Conservation (phyloP, 2,797 vertebrate species). For the Syndactyla subalaris region DNA sequence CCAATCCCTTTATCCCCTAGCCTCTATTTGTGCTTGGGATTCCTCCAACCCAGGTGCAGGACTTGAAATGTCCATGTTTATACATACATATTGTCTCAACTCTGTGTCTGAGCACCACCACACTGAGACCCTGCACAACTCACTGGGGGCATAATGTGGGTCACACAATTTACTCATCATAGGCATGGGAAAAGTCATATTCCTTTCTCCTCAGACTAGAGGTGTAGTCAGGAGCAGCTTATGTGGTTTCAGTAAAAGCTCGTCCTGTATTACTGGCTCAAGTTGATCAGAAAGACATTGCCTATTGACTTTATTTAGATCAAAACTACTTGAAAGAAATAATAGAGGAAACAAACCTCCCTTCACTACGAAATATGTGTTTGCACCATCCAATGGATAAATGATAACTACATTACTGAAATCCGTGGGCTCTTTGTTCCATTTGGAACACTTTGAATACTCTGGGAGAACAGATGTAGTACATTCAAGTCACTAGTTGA, state of each 20-base stretch:
- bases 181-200: not conserved
- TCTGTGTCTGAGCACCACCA: not conserved
- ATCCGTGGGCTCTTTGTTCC: not conserved
- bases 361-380: not conserved
- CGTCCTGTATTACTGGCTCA: not conserved
- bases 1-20: not conserved
- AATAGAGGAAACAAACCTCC: not conserved
- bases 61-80: no score
- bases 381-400: not conserved
- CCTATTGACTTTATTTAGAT: not conserved
- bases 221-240: not conserved
- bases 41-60: fast-evolving
- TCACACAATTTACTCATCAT: not conserved
- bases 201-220: not conserved
- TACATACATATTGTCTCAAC: no score
- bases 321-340: not conserved
- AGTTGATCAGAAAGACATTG: not conserved
- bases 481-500: not conserved
- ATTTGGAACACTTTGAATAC: not conserved
- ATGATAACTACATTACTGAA: not conserved
- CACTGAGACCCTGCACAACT: not conserved
- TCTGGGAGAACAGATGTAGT: not conserved
- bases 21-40: not conserved
- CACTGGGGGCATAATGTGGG: not conserved
- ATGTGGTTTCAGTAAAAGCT: not conserved